Base-by-base conservation (phyloP, 2,113 vertebrate species). In the Psettodes erumei region DNA sequence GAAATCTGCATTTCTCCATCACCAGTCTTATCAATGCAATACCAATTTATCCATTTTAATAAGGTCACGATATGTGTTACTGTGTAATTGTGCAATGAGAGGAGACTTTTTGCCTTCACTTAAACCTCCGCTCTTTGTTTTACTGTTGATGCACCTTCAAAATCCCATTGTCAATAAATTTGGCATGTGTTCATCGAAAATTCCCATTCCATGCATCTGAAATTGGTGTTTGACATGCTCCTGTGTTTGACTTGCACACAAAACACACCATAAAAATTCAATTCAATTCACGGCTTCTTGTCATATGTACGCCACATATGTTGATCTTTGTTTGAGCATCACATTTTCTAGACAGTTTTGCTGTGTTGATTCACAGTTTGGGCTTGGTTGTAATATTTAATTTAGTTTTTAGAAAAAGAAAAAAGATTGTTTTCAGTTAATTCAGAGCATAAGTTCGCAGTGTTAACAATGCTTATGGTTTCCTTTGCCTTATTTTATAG, bases 401-500 rank as follows among this genome's bases (percentile, higher is more conserved):
- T 94, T 80, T 86, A 91, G 86, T 88, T 89, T 82, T 90, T 90
- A 77, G 55, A 56, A 50, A 61, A 66, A 53, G 27, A 60, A 23
- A 45, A 35, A 42, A 30, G 83, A 70, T 86, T 84, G n/a, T 79
- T 88, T 92, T 77, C 21, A 28, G 40, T 71, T 65, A 15, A 56
- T n/a, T 61, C 59, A 50, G 64, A 87, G 77, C 27, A 83, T 75
- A 66, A 65, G 80, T 88, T 91, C 86, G 78, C 86, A 93, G 84
- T 87, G 76, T 82, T 75, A 74, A 81, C 79, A 84, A 93, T 88
- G 91, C 76, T 79, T 88, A 88, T 94, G 87, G 90, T 82, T 72
- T 95, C 87, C 83, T 91, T 95, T 94, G 94, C 94, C 94, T 96
- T 95, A 94, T 94, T 92, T 82, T 92, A 69, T 90, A 94, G 75